Evolutionary conservation across 2,113 vertebrate species (phyloP).

Genomic region (Varanus komodoensis): DNA sequence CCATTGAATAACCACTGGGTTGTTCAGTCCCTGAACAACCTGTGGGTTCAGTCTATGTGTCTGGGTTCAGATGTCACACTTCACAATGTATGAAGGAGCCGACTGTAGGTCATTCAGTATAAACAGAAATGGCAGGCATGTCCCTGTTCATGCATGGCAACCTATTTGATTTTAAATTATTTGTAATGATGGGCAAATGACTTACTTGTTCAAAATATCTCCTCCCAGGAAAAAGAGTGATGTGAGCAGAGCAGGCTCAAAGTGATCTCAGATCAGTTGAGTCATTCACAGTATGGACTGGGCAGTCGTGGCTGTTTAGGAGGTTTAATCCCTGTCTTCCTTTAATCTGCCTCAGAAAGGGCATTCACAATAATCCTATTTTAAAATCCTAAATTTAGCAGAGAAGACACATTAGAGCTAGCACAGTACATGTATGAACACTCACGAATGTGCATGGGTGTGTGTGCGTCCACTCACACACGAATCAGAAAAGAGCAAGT

Average conservation of each 20-base stretch:
- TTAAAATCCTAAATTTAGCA: conserved; percentile 51
- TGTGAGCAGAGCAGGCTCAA: background rate
- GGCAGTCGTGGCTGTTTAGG: too few species aligned
- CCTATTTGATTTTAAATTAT: too few species aligned
- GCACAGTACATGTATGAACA: conserved; percentile 60
- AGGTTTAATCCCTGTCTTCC: background rate
- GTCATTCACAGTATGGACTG: background rate
- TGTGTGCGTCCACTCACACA: conserved; percentile 44
- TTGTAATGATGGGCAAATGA: too few species aligned
- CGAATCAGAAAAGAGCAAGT: conserved; percentile 78
- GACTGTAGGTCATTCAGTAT: too few species aligned
- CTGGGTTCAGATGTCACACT: too few species aligned
- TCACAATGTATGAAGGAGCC: too few species aligned
- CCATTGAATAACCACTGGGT: too few species aligned
- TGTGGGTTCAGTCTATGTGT: too few species aligned
- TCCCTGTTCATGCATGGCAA: too few species aligned
- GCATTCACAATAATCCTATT: conserved; percentile 48
- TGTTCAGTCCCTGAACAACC: too few species aligned
- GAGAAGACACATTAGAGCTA: conserved; percentile 42
- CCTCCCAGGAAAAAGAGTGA: background rate
- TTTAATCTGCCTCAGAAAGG: conserved; percentile 19
- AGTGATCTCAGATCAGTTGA: background rate
- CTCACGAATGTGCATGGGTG: background rate
- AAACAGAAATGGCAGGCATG: too few species aligned
- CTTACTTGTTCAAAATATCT: background rate